Base-by-base conservation (phyloP, 1,140 invertebrate genomes). In the Brachionus angularis region DNA sequence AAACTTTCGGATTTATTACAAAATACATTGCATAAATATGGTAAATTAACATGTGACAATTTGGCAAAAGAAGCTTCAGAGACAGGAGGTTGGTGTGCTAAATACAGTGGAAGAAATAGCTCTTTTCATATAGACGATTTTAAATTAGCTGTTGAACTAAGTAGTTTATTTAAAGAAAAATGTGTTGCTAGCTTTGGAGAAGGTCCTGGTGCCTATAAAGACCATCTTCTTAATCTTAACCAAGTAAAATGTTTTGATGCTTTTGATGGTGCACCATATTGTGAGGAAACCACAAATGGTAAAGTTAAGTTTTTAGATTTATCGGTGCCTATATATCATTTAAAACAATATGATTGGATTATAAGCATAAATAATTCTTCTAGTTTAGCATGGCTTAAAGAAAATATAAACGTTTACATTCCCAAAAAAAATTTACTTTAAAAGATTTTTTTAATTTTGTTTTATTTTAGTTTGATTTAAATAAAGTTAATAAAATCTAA, bases 181-280 rank as follows among this genome's bases (percentile, higher is more conserved):
- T 27, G 8, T 27, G 62, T 67, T n/a, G 62, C 62, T 12, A 67
- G 62, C 25, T 67, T 67, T 50, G 62, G 62, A 1, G 62, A 67
- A 23, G 62, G 62, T 33, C 62, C 62, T 8, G 62, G 62, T 3
- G 5, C 47, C 7, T 67, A 67, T 36, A 46, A 34, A 4, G 42
- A 67, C 21, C 18, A 47, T 33, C 29, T 67, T 33, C 5, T 25
- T 8, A 10, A n/a, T 18, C n/a, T 67, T 0, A 36, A 36, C n/a
- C 18, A 67, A 3, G 62, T 67, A 14, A 44, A 34, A 21, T 34
- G 42, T 1, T 67, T 47, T 36, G 44, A 67, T 8, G 62, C 62
- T 12, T 67, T 67, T 18, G 62, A 67, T 50, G 62, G 62, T 14
- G 62, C 62, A 16, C 62, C 62, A 7, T 67, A 47, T 14, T 23